Conservation (phyloP, 2,113 vertebrate genomes). For the Petrocephalus microphthalmus region DNA sequence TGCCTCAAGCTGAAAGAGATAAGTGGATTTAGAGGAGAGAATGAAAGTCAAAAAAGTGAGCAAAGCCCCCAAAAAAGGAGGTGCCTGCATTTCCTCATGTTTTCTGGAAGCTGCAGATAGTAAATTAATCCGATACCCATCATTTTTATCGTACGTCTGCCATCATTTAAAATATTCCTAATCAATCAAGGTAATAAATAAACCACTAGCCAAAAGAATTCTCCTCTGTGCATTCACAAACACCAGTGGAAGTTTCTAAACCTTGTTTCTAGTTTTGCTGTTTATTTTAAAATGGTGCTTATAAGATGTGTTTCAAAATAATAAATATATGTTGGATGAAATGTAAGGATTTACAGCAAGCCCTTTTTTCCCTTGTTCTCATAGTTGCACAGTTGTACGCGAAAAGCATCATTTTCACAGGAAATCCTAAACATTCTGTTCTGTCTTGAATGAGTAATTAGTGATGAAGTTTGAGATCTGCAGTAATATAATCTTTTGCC, state of each 20-base stretch:
- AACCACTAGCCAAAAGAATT: neutral
- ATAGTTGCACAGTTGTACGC: neutral
- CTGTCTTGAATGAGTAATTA: neutral
- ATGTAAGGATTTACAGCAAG: neutral
- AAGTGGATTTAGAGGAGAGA: conserved; percentile 53
- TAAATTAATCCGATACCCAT: neutral
- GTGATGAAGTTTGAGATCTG: neutral
- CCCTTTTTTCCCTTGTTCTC: neutral
- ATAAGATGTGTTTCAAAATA: neutral
- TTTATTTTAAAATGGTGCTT: neutral
- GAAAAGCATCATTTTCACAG: neutral
- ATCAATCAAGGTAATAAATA: neutral
- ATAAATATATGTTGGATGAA: neutral
- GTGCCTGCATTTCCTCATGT: neutral
- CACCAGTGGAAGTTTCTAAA: neutral
- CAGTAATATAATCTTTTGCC: neutral
- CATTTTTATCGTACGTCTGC: neutral
- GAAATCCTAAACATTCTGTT: neutral
- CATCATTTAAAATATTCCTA: neutral
- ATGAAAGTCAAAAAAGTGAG: conserved; percentile 53
- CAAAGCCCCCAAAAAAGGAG: conserved; percentile 18
- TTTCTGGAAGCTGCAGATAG: neutral
- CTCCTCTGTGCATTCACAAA: neutral
- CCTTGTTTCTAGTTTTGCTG: neutral
- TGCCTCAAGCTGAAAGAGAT: conserved; percentile 55